Percentiles rank a stretch among this genome's conserved stretches.
These are phyloP conservation scores for Strix aluco DNA, from an alignment of 2,113 vertebrate species.

Conservation along the genomic window DNA sequence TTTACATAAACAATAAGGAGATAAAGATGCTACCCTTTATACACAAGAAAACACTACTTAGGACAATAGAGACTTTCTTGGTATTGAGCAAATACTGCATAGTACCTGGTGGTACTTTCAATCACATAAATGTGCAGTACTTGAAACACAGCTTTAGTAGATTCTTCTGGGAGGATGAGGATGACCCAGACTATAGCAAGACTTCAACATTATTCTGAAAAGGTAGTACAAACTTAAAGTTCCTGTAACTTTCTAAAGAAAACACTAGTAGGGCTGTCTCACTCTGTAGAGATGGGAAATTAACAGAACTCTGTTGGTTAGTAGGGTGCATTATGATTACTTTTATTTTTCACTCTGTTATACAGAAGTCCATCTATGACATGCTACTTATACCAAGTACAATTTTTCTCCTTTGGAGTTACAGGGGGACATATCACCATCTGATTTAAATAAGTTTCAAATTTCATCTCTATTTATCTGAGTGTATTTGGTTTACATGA, in stretches of 20 bases:
- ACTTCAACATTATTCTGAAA: not conserved
- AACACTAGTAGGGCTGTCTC: not conserved
- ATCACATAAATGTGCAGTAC: not conserved
- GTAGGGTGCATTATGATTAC: not conserved
- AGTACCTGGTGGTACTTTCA: not conserved
- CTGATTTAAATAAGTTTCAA: not conserved
- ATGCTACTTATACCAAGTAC: not conserved
- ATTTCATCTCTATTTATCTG: not conserved
- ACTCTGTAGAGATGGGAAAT: not conserved
- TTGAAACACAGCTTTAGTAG: not conserved
- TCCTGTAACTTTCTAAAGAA: not conserved
- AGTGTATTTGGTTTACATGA: not conserved
- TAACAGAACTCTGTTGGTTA: not conserved
- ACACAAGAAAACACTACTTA: not conserved
- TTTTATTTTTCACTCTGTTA: not conserved
- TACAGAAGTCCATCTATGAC: not conserved
- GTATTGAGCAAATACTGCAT: not conserved
- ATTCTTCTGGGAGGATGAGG: not conserved
- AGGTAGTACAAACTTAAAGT: not conserved
- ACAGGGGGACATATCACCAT: not conserved
- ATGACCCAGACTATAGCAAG: not conserved
- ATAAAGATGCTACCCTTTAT: not conserved
- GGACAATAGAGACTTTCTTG: not conserved
- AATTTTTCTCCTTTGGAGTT: not conserved
- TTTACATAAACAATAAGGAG: not conserved